A percentile compares a stretch with the other conserved stretches of the same genome.
Conservation (phyloP, 2,888 invertebrate genomes). For the Lumbricus terrestris region DNA sequence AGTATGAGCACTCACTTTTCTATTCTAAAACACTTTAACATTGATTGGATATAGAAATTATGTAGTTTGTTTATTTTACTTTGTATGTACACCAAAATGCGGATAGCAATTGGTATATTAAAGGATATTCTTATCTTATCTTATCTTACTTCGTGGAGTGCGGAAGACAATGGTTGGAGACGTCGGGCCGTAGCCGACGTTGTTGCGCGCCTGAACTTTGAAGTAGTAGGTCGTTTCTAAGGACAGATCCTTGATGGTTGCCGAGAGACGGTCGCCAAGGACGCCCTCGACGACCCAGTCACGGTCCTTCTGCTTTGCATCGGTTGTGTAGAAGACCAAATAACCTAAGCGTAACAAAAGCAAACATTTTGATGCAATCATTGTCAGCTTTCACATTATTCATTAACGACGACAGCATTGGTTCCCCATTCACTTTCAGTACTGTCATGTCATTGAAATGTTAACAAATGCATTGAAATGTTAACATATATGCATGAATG, state of each 20-base stretch:
- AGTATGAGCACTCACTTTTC: slow-evolving; percentile 38
- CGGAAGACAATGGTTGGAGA: slow-evolving; percentile 68
- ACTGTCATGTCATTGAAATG: too few relatives aligned
- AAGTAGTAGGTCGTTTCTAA: slow-evolving; percentile 86
- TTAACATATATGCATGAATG: too few relatives aligned
- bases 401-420: background rate
- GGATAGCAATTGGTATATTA: too few relatives aligned
- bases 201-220: slow-evolving; percentile 87
- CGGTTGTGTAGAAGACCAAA: slow-evolving; percentile 84
- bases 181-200: slow-evolving; percentile 85
- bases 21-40: too few relatives aligned
- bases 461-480: too few relatives aligned
- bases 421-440: background rate
- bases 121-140: too few relatives aligned
- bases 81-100: too few relatives aligned
- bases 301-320: slow-evolving; percentile 72
- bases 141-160: slow-evolving; percentile 55
- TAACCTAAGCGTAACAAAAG: slow-evolving; percentile 62
- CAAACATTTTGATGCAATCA: background rate
- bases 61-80: too few relatives aligned
- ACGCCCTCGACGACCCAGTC: slow-evolving; percentile 83
- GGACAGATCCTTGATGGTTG: slow-evolving; percentile 75
- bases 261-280: slow-evolving; percentile 78
- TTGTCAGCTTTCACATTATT: background rate
- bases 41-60: too few relatives aligned